Evolutionary conservation across 2,797 vertebrate species (phyloP).

Genomic region (Catostomus latipinnis): DNA sequence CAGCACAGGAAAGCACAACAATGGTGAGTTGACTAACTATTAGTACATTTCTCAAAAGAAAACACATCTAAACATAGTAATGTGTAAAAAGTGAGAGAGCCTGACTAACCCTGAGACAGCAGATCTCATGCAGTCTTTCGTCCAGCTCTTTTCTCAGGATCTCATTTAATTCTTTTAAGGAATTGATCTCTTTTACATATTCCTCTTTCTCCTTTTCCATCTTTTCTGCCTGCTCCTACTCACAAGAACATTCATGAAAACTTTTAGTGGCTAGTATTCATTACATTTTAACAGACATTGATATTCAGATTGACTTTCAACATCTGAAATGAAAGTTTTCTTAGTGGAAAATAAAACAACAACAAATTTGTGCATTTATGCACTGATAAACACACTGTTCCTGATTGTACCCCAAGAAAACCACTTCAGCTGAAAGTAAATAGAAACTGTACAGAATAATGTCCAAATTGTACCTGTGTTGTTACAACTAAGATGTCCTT

Average conservation of each 20-base stretch:
- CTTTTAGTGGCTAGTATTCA: background rate
- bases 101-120: constrained; percentile 65
- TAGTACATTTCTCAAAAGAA: background rate
- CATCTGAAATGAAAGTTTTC: background rate
- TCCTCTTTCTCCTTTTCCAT: constrained; percentile 72
- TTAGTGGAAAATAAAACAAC: background rate
- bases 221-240: constrained; percentile 84
- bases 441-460: background rate
- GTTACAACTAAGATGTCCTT: constrained; percentile 88
- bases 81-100: background rate
- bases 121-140: constrained; percentile 59
- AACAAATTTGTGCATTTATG: too few relatives aligned
- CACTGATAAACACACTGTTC: background rate
- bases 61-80: too few relatives aligned
- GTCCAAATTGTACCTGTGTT: constrained; percentile 79
- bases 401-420: background rate
- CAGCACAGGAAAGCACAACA: background rate
- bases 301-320: too few relatives aligned
- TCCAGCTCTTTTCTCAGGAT: constrained; percentile 63
- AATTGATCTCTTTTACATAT: constrained; percentile 63
- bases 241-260: constrained; percentile 29
- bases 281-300: too few relatives aligned
- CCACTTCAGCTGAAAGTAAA: background rate
- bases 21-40: background rate
- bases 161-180: constrained; percentile 58